A percentile compares a stretch with the other conserved stretches of the same genome.
These are phyloP conservation scores for Eumacrocentrus americanus DNA, from an alignment of 2,888 invertebrate genomes.

Conservation along the genomic window DNA sequence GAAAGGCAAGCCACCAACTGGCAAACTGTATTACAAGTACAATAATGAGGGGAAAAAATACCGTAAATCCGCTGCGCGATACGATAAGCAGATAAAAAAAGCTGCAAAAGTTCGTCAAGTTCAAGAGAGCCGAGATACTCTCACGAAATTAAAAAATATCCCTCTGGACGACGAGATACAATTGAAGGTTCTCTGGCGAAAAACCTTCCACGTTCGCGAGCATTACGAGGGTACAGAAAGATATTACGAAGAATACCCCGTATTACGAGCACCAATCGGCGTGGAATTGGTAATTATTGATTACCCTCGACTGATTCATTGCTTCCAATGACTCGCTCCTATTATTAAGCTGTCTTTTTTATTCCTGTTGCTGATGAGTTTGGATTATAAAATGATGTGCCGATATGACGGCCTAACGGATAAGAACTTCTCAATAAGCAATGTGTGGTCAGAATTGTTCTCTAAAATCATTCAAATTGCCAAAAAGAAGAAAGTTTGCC, in stretches of 20 bases:
- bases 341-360: no score
- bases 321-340: no score
- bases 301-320: background rate
- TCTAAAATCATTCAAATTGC: background rate
- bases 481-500: background rate
- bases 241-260: background rate
- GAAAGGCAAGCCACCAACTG: background rate
- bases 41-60: background rate
- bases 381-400: background rate
- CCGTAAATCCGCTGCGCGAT: background rate
- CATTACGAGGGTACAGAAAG: background rate
- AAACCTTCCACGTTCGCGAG: background rate
- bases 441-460: background rate
- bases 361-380: background rate
- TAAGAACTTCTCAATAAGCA: background rate
- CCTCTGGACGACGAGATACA: background rate
- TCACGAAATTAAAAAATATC: background rate
- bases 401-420: background rate
- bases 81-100: background rate
- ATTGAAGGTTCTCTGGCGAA: background rate
- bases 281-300: background rate
- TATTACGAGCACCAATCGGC: background rate
- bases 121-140: background rate
- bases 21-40: background rate
- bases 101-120: background rate